Evolutionary conservation across 2,113 vertebrate species (phyloP).

Genomic region (Ramphastos sulfuratus): DNA sequence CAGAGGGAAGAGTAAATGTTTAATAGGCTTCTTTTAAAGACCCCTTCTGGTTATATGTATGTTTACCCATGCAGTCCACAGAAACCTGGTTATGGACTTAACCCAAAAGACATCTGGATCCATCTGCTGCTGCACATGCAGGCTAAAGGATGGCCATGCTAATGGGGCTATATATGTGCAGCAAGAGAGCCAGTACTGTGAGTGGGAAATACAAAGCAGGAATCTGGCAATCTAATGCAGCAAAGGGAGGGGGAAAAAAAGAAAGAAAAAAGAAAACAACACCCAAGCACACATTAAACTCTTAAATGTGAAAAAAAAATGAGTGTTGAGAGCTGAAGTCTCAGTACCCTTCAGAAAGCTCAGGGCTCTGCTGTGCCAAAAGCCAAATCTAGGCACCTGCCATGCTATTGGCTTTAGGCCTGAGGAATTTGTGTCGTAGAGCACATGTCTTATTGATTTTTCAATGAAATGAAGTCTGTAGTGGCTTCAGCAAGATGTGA

Average conservation of each 20-base stretch:
- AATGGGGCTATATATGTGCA: neutral
- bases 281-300: neutral
- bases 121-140: constrained; percentile 28
- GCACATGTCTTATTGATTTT: constrained; percentile 15
- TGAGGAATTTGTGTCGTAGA: neutral
- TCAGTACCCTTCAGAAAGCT: neutral
- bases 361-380: neutral
- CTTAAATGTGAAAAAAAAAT: neutral
- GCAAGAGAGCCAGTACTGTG: neutral
- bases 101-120: constrained; percentile 5
- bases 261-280: neutral
- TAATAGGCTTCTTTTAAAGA: constrained; percentile 29
- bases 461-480: neutral
- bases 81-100: constrained; percentile 41
- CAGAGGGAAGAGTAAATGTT: constrained; percentile 24
- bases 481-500: constrained; percentile 1
- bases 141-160: neutral
- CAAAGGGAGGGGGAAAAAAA: neutral
- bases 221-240: neutral
- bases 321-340: neutral
- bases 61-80: constrained; percentile 41
- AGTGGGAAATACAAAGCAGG: neutral
- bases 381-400: neutral
- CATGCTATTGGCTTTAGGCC: neutral
- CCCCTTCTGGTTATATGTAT: neutral